Evolutionary conservation across 2,797 vertebrate genomes (phyloP).

Genomic region (Poecilia wingei): DNA sequence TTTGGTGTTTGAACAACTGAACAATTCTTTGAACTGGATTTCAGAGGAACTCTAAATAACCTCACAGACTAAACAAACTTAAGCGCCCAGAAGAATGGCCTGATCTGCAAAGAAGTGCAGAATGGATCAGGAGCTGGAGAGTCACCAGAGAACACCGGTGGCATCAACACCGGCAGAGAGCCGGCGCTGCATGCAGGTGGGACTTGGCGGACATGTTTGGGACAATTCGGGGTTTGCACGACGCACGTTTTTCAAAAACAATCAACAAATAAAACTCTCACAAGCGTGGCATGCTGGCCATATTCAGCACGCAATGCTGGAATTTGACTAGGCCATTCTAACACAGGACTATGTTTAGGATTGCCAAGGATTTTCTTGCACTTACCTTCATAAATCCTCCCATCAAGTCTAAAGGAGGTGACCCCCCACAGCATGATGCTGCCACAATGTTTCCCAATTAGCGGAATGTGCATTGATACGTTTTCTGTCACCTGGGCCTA

Average conservation of each 20-base stretch:
- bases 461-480: background rate
- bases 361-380: background rate
- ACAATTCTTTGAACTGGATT: background rate
- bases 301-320: background rate
- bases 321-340: background rate
- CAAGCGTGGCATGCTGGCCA: background rate
- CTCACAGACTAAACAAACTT: background rate
- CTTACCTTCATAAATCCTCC: background rate
- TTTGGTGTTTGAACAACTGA: slow-evolving; percentile 4
- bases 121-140: background rate
- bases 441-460: background rate
- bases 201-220: background rate
- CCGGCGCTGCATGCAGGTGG: background rate
- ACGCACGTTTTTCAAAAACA: no score
- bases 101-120: background rate
- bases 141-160: background rate
- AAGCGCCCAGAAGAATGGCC: background rate
- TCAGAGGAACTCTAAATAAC: background rate
- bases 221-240: background rate
- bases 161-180: background rate
- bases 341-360: background rate
- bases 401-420: background rate
- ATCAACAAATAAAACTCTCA: background rate
- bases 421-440: background rate
- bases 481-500: background rate